These are phyloP conservation scores for Acrocera orbiculus DNA, from an alignment of 2,888 invertebrate species.

Conservation along the genomic window DNA sequence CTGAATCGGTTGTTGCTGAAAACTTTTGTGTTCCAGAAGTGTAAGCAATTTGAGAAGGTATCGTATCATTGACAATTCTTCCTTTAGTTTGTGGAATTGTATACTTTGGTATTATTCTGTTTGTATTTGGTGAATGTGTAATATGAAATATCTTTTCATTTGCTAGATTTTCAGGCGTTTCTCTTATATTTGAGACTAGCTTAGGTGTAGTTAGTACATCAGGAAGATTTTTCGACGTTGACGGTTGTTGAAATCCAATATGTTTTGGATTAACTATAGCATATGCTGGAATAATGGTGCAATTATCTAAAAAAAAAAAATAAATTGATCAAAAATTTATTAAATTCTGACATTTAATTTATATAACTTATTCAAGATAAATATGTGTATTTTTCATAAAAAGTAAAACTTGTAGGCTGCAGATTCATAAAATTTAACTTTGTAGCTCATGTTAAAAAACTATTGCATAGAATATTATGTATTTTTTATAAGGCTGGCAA, in stretches of 20 bases:
- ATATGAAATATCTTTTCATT: slow-evolving; percentile 19
- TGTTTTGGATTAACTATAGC: slow-evolving; percentile 10
- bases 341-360: background rate
- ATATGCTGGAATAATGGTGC: slow-evolving; percentile 11
- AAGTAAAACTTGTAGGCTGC: too few species aligned
- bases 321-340: background rate
- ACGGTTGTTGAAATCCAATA: slow-evolving; percentile 10
- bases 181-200: slow-evolving; percentile 19
- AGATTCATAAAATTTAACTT: too few species aligned
- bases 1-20: background rate
- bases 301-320: slow-evolving; percentile 4
- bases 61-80: slow-evolving; percentile 1
- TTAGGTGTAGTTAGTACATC: slow-evolving; percentile 14
- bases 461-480: too few species aligned
- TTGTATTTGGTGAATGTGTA: slow-evolving; percentile 13
- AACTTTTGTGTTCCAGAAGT: too few species aligned
- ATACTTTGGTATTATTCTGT: slow-evolving; percentile 15
- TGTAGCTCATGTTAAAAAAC: too few species aligned
- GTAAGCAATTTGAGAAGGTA: too few species aligned
- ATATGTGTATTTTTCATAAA: too few species aligned
- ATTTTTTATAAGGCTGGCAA: too few species aligned
- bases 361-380: background rate
- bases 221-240: slow-evolving; percentile 17
- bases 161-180: slow-evolving; percentile 22
- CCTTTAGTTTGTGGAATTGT: slow-evolving; percentile 11